Conservation (phyloP, 2,888 invertebrate genomes). For the Lysandra coridon region DNA sequence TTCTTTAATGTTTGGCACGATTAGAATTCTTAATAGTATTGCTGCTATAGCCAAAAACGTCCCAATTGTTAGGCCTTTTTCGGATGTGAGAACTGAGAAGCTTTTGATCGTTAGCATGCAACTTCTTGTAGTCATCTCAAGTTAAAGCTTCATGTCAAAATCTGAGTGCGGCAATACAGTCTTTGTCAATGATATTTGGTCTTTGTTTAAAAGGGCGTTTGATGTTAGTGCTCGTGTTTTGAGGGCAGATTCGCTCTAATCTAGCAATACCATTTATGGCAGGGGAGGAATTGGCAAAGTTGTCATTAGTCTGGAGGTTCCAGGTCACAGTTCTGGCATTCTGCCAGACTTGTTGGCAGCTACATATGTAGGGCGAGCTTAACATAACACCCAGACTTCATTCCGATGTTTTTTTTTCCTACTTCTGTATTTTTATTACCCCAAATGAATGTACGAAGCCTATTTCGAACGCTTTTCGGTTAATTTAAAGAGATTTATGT, state of each 20-base stretch:
- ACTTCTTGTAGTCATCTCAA: no score
- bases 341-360: conserved; percentile 59
- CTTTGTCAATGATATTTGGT: background rate
- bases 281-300: conserved; percentile 39
- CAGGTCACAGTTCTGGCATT: conserved; percentile 57
- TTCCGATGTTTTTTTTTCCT: conserved; percentile 45
- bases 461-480: conserved; percentile 6
- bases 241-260: conserved; percentile 7
- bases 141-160: no score
- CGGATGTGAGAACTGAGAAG: background rate
- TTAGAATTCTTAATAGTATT: background rate
- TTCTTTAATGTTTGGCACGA: background rate
- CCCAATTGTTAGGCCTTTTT: background rate
- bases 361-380: conserved; percentile 59
- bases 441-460: conserved; percentile 7
- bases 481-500: background rate
- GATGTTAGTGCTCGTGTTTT: background rate
- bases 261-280: conserved; percentile 32
- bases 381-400: conserved; percentile 55
- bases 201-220: background rate
- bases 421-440: conserved; percentile 27
- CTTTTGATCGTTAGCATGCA: background rate
- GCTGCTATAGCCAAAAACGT: background rate
- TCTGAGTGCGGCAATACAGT: no score
- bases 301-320: conserved; percentile 39